Conservation (phyloP, 1,140 invertebrate species). For the Maniola jurtina region DNA sequence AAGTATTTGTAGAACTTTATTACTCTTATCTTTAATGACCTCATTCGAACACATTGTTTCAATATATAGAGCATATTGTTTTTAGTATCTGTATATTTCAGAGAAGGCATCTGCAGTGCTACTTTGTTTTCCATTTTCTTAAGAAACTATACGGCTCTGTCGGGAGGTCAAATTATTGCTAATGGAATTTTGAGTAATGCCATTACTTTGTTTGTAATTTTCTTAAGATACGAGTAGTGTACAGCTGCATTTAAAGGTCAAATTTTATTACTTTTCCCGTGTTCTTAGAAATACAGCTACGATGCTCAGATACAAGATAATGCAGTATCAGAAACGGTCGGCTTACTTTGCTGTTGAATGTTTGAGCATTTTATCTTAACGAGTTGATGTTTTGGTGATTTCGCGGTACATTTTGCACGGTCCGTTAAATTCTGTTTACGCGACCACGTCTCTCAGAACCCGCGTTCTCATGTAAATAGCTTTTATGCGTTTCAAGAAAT, state of each 20-base stretch:
- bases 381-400: conserved; percentile 42
- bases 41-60: too few relatives aligned
- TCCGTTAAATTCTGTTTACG: conserved; percentile 40
- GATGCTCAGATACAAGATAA: conserved; percentile 19
- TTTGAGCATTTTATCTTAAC: conserved; percentile 40
- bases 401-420: conserved; percentile 43
- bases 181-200: too few relatives aligned
- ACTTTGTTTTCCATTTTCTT: too few relatives aligned
- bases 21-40: too few relatives aligned
- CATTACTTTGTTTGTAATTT: neutral
- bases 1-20: neutral
- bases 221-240: too few relatives aligned
- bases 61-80: too few relatives aligned
- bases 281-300: conserved; percentile 12
- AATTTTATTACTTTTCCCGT: neutral
- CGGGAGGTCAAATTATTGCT: too few relatives aligned
- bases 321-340: conserved; percentile 17
- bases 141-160: too few relatives aligned
- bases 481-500: conserved; percentile 23
- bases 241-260: neutral
- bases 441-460: conserved; percentile 24
- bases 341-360: conserved; percentile 25
- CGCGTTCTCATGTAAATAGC: conserved; percentile 24
- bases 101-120: too few relatives aligned
- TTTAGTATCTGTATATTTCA: too few relatives aligned